Base-by-base conservation (phyloP, 2,797 vertebrate species). In the Graptemys geographica region DNA sequence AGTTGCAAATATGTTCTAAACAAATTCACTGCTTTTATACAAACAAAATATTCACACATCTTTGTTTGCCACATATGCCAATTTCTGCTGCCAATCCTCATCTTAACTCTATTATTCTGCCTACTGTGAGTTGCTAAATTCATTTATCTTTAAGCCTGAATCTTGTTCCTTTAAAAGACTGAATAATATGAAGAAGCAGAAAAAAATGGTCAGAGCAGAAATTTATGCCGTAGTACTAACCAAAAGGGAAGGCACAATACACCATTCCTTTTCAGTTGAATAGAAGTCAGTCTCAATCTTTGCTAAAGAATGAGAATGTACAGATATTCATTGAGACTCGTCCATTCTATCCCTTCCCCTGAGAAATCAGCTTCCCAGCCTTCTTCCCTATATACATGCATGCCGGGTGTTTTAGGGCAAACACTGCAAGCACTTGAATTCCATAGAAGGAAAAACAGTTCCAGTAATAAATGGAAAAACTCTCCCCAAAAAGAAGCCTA, bases 341-440 rank as follows among this genome's bases (percentile, higher is more conserved):
- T 89, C 81, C 86, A 0, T 89, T 74, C 88, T 96, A 94, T 76
- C 82, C 82, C 82, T 65, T 93, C 93, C 95, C 79, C 88, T 81
- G 96, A 93, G 96, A 95, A 79, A 96, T 93, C 93, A 92, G 94
- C 94, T 94, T 96, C 86, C 74, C 93, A 90, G 94, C 69, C 81
- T 96, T 0, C 31, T 94, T 69, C 90, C 85, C 90, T 87, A 72
- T 27, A 1, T 78, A 65, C 91, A 37, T 78, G 80, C 72, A 84
- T 55, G 51, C 91, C 90, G 65, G 62, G 90, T 93, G 93, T 81
- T 78, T 19, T 37, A 74, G 79, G 89, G 15, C 62, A 18, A n/a
- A n/a, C 62, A 65, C 15, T 65, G 31, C 16, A 65, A 65, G 62
- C 62, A 65, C 16, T 65, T 65, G 16, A 90, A 81, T 65, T 83